Conservation (phyloP, 1,140 invertebrate species). For the Chrysopa pallens region DNA sequence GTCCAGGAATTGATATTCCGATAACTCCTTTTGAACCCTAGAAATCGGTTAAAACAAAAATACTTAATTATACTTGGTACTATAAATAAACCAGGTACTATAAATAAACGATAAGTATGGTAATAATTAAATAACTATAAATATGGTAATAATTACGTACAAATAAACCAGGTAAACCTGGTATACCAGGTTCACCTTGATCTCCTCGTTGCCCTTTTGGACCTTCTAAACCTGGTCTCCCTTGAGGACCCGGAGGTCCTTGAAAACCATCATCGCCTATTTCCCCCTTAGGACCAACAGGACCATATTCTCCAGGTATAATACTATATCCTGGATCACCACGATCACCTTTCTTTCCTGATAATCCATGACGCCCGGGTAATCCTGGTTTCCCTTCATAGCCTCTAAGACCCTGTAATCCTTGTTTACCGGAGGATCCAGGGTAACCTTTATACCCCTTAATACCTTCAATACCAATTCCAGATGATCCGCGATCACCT, state of each 20-base stretch:
- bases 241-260: slow-evolving; percentile 28
- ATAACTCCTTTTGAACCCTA: slow-evolving; percentile 18
- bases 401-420: slow-evolving; percentile 25
- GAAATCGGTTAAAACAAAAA: slow-evolving; percentile 31
- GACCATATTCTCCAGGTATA: slow-evolving; percentile 28
- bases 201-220: slow-evolving; percentile 32
- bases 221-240: slow-evolving; percentile 31
- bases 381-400: slow-evolving; percentile 12
- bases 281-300: slow-evolving; percentile 32
- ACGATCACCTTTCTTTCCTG: slow-evolving; percentile 27
- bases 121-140: neutral
- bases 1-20: slow-evolving; percentile 10
- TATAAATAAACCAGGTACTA: no score
- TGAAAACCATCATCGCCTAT: slow-evolving; percentile 31
- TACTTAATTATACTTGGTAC: slow-evolving; percentile 17
- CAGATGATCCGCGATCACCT: slow-evolving; percentile 20
- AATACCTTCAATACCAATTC: slow-evolving; percentile 29
- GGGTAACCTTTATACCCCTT: slow-evolving; percentile 33
- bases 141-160: neutral
- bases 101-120: neutral
- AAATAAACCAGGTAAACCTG: slow-evolving; percentile 4
- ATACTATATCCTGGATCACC: slow-evolving; percentile 30
- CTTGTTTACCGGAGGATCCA: slow-evolving; percentile 23
- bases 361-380: slow-evolving; percentile 37
- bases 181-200: slow-evolving; percentile 26